Conservation (phyloP, 2,797 vertebrate genomes). For the Catamblyrhynchus diadema region DNA sequence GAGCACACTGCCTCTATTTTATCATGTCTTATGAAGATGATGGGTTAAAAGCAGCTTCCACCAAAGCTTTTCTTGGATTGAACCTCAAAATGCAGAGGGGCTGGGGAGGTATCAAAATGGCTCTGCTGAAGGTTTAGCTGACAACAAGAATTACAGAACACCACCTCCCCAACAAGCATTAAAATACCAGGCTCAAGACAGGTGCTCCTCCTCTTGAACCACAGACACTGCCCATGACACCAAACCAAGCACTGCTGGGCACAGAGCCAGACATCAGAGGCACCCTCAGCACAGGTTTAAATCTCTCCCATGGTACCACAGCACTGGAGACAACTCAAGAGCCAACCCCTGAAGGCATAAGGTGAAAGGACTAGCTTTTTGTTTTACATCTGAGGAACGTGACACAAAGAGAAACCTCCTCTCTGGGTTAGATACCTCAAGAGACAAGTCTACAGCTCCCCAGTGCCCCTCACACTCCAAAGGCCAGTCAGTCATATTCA, state of each 20-base stretch:
- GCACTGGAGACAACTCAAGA: not conserved
- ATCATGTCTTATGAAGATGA: not conserved
- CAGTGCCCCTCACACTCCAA: not conserved
- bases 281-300: not conserved
- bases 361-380: rapidly evolving
- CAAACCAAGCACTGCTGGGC: not conserved
- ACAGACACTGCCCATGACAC: rapidly evolving
- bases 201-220: too few relatives aligned
- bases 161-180: not conserved
- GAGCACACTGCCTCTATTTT: not conserved
- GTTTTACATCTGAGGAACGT: not conserved
- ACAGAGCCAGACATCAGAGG: not conserved
- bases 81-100: not conserved
- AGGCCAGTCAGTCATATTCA: rapidly evolving
- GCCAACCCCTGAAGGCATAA: not conserved
- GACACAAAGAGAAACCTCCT: not conserved
- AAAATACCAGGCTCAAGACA: not conserved
- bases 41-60: not conserved
- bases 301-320: not conserved
- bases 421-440: not conserved
- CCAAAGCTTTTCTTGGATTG: not conserved
- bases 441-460: not conserved
- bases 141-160: not conserved
- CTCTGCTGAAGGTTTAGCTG: not conserved
- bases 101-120: not conserved